Base-by-base conservation (phyloP, 2,113 vertebrate species). In the Gopherus evgoodei region DNA sequence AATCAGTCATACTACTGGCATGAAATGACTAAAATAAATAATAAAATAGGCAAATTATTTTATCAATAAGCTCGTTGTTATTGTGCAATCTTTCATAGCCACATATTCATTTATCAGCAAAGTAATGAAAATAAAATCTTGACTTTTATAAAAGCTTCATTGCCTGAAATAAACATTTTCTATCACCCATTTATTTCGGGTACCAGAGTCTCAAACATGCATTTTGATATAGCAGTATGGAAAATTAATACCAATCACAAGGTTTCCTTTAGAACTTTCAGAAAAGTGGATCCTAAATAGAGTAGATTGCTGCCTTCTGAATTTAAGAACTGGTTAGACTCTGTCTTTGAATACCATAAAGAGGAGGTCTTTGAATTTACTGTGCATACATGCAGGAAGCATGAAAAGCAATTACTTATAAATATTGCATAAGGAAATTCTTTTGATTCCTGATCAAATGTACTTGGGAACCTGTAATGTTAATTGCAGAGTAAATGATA, bases 381-480 rank as follows among this genome's bases (percentile, higher is more conserved):
- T 81, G 65, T 29, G 84, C 16, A 53, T 91, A 87, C 93, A 92
- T 47, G 42, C 87, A 94, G 84, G 5, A 90, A 90, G 47, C 72
- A 97, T 96, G 72, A 95, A 97, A 98, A 98, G 94, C 80, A 95
- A 79, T 94, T 91, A 57, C 54, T 22, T 92, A 96, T 90, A 97
- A 95, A 89, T 59, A 56, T 54, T 84, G 85, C 78, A 79, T 53
- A 47, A 92, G 57, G 13, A 95, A 95, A 91, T 90, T 31, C 7
- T 95, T 97, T 94, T 87, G 25, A 92, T 94, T 94, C 72, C 88
- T 89, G 83, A 81, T 91, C 50, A 86, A 95, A 96, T 90, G 19
- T 93, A 96, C 47, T 62, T 89, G 80, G 22, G 86, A 97, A 97
- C 54, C 76, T 6, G 5, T 0, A 5, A 31, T 8, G 89, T 90